Percentiles rank a stretch among this genome's conserved stretches.
phyloP scores from a whole-genome alignment of 2,113 vertebrate species.

The Setophaga coronata region DNA sequence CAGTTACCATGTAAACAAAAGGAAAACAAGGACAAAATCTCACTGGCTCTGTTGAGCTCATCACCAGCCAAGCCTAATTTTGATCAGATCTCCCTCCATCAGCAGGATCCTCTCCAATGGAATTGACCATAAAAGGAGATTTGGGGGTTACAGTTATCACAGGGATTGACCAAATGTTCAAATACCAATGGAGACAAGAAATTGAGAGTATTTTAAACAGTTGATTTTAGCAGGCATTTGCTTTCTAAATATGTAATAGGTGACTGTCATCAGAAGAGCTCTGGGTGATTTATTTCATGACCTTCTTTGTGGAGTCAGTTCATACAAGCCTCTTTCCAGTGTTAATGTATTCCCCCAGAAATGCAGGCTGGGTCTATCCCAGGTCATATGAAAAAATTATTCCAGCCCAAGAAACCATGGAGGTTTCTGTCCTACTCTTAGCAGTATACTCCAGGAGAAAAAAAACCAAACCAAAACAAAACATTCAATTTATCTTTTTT shows the following conservation, averaged over 20 bases:
- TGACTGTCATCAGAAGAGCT: neutral
- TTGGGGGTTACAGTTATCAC: neutral
- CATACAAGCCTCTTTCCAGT: neutral
- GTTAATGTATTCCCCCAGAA: neutral
- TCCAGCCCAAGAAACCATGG: neutral
- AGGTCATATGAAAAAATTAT: neutral
- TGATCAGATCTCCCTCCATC: conserved; percentile 6
- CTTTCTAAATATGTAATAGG: neutral
- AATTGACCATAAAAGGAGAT: conserved; percentile 38
- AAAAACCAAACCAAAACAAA: neutral
- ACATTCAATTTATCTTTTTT: neutral
- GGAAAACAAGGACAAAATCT: conserved; percentile 46
- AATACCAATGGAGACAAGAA: neutral
- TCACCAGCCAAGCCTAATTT: conserved; percentile 8
- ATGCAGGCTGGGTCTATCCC: neutral
- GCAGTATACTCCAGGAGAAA: neutral
- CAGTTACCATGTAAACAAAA: conserved; percentile 63
- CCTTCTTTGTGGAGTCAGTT: neutral
- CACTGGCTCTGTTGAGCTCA: conserved; percentile 13
- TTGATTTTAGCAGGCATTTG: neutral
- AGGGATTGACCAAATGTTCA: neutral
- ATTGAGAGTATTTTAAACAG: neutral
- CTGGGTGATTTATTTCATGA: neutral
- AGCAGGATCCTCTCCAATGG: neutral
- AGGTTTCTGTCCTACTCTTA: neutral